Evolutionary conservation across 2,888 invertebrate species (phyloP).

Genomic region (Microplitis deprimator): DNA sequence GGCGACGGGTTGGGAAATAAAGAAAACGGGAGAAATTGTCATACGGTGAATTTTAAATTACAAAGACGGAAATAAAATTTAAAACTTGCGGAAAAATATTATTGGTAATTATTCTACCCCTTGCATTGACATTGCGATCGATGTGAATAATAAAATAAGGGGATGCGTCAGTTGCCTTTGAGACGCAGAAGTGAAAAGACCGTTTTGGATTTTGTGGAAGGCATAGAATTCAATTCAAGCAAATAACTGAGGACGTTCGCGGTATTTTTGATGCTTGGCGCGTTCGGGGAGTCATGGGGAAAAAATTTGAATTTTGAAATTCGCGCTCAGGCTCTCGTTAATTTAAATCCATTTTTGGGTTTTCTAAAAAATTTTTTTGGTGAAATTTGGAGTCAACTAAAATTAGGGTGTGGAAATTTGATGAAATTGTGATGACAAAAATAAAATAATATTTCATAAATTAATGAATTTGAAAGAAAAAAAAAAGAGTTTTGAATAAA

Average conservation of each 20-base stretch:
- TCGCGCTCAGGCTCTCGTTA: too few species aligned
- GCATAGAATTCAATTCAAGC: too few species aligned
- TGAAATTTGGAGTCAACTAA: too few species aligned
- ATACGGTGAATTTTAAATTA: background rate
- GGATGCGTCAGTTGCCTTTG: background rate
- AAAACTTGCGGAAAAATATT: background rate
- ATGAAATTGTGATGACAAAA: too few species aligned
- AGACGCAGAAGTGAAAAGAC: background rate
- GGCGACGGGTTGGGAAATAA: background rate
- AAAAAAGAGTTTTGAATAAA: too few species aligned
- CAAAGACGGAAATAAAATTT: background rate
- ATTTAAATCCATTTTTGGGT: too few species aligned
- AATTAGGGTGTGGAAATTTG: too few species aligned
- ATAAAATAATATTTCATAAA: background rate
- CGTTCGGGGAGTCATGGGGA: too few species aligned
- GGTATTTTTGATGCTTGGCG: too few species aligned
- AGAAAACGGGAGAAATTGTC: background rate
- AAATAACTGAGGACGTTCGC: too few species aligned
- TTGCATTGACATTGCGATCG: background rate
- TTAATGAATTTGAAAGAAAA: background rate
- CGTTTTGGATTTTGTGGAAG: background rate
- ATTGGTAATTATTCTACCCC: background rate
- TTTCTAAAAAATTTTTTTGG: too few species aligned
- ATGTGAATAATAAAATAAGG: background rate
- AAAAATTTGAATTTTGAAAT: too few species aligned